Percentiles rank a stretch among this genome's conserved stretches.
phyloP scores from a whole-genome alignment of 2,888 invertebrate species.

The Sarcophaga subvicina region DNA sequence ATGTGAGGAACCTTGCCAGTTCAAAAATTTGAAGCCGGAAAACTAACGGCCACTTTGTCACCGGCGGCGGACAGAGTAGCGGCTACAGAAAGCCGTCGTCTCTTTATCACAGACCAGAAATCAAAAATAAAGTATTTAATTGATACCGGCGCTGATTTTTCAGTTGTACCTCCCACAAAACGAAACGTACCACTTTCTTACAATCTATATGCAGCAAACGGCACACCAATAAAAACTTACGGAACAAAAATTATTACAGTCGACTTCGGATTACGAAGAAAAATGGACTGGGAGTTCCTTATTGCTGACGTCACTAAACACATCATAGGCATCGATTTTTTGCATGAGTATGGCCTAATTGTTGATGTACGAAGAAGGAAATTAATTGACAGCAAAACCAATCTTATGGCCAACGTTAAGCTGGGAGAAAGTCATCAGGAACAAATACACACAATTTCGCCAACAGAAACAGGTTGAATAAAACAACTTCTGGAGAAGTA shows the following conservation, averaged over 20 bases:
- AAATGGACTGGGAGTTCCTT: no score
- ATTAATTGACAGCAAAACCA: conserved; percentile 6
- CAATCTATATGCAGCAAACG: no score
- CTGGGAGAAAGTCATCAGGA: background rate
- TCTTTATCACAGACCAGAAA: conserved; percentile 25
- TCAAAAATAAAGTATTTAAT: conserved; percentile 17
- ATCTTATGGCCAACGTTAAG: background rate
- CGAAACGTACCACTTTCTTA: background rate
- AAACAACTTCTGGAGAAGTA: conserved; percentile 15
- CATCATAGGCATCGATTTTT: no score
- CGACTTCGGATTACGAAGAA: no score
- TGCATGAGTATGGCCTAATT: background rate
- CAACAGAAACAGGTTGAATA: background rate
- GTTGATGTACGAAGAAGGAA: background rate
- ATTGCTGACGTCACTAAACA: background rate
- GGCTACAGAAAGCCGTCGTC: conserved; percentile 20
- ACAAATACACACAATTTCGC: conserved; percentile 20
- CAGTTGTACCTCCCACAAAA: conserved; percentile 7
- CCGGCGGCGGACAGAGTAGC: conserved; percentile 10
- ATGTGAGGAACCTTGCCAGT: conserved; percentile 36
- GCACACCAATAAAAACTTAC: no score
- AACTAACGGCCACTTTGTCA: conserved; percentile 5
- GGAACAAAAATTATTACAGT: no score
- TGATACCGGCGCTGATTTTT: conserved; percentile 25
- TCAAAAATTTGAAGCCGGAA: conserved; percentile 27